Base-by-base conservation (phyloP, 2,113 vertebrate genomes). In the Rafetus swinhoei region DNA sequence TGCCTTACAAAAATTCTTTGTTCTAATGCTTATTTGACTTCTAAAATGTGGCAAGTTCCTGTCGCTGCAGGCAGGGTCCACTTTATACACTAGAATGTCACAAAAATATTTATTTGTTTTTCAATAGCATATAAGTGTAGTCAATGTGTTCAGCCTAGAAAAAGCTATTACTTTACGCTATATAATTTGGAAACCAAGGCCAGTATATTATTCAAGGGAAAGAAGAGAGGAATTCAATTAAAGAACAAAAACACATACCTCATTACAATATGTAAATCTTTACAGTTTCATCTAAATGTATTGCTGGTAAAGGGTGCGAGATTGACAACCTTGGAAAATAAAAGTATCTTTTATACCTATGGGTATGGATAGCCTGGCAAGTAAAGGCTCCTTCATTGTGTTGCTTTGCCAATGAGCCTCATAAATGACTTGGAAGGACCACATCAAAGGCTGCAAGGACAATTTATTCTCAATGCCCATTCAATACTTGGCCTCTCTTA, bases 311-410 rank as follows among this genome's bases (percentile, higher is more conserved):
- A 87, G 11, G 6, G 2, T 50, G 54, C 25, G 56, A 90, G 4
- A 76, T 5, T 39, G 69, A 74, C 69, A 74, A 21, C n/a, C 19
- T 74, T 74, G 69, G 56, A 90, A 92, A 39, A 88, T 39, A 5
- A 74, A 74, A 39, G 35, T 74, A 35, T 74, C 9, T 74, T 39
- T 39, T 53, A 77, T 9, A 65, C 7, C 25, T 13, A 5, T 24
- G 7, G 11, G 3, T 1, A 0, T 25, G 11, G 59, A n/a, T 57
- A 6, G 19, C 39, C 72, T 4, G 24, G 39, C 65, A 4, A 89
- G 39, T 54, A 76, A 60, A 29, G 82, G 89, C 84, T 5, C 13
- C 14, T 52, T 84, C 55, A 84, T 76, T 79, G 84, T 7, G 3
- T 1, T 62, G 27, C 27, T 10, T 69, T 94, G 89, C 56, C 69